These are phyloP conservation scores for Altica lythri DNA, from an alignment of 2,888 invertebrate species.

Conservation along the genomic window DNA sequence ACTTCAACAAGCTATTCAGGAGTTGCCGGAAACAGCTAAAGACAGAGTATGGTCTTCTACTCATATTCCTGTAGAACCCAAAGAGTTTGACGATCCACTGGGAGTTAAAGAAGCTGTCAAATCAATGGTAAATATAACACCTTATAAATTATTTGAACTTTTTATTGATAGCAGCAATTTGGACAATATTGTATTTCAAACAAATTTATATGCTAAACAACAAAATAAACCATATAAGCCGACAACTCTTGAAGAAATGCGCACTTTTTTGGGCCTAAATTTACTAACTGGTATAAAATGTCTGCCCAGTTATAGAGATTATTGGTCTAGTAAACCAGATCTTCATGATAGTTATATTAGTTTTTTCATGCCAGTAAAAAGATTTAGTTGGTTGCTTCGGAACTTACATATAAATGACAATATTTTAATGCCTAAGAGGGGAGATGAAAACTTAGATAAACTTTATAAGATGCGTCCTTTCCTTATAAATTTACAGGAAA, in stretches of 20 bases:
- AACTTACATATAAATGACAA: constrained; percentile 42
- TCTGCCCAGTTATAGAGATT: constrained; percentile 31
- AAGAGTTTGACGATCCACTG: neutral
- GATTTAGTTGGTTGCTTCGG: constrained; percentile 32
- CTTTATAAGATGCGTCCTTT: constrained; percentile 42
- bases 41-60: neutral
- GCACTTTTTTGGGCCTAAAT: constrained; percentile 24
- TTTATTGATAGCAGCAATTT: neutral
- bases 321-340: constrained; percentile 23
- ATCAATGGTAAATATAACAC: neutral
- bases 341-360: constrained; percentile 30
- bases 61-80: too few species aligned
- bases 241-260: constrained; percentile 3
- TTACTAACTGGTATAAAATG: constrained; percentile 32
- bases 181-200: constrained; percentile 3
- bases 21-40: neutral
- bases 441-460: constrained; percentile 35
- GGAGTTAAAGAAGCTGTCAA: neutral
- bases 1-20: too few species aligned
- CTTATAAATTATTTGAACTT: neutral
- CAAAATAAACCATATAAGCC: neutral
- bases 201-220: constrained; percentile 10
- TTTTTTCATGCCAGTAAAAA: constrained; percentile 24
- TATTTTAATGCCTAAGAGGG: constrained; percentile 26
- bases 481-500: constrained; percentile 31